Evolutionary conservation across 2,113 vertebrate genomes (phyloP), one percentile per base, ranked within the genome.

Genomic region (Cephalophus harveyi): DNA sequence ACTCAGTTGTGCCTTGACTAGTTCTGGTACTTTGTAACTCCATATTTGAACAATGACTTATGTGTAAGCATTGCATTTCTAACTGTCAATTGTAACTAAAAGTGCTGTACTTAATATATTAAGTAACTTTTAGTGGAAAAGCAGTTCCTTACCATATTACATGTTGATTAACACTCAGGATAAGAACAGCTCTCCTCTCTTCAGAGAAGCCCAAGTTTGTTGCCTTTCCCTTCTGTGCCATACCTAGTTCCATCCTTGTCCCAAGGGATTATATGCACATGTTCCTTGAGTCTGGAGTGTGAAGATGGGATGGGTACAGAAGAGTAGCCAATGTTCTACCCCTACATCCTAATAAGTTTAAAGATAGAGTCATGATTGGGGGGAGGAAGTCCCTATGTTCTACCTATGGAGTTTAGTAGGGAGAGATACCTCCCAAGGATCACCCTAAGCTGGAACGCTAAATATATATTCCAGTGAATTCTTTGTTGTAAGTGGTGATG

Each of bases 1-100:
- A 55, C 93, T 92, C 50, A 90, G 40, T 76, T 90, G 8, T 96
- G 13, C 74, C 23, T 76, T 67, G 95, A 96, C 54, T 97, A 81
- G 40, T 12, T 95, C 33, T 97, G 94, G 84, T 84, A 97, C 97
- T 85, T 96, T 95, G 55, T 96, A 96, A 81, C 2, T 2, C 46
- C 33, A 76, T 96, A 88, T 94, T 98, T 98, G 97, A 97, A 94
- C 67, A 89, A 43, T 76, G 59, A 55, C 83, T 92, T 92, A n/a
- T 97, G 84, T 52, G 5, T 87, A 96, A 95, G 40, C 13, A 82
- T 82, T 74, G 28, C 4, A 46, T 85, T 96, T 95, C 36, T 81
- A 81, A 83, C 27, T 88, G 40, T 55, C 62, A 50, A 25, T 76
- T 81, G 64, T 79, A 98, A 96, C 88, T 12, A 17, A 91, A 97